Evolutionary conservation across 92 coral and sea anemone species (phyloP), one percentile per base, ranked within the genome.

Genomic region (Umimayanthus kanabou): DNA sequence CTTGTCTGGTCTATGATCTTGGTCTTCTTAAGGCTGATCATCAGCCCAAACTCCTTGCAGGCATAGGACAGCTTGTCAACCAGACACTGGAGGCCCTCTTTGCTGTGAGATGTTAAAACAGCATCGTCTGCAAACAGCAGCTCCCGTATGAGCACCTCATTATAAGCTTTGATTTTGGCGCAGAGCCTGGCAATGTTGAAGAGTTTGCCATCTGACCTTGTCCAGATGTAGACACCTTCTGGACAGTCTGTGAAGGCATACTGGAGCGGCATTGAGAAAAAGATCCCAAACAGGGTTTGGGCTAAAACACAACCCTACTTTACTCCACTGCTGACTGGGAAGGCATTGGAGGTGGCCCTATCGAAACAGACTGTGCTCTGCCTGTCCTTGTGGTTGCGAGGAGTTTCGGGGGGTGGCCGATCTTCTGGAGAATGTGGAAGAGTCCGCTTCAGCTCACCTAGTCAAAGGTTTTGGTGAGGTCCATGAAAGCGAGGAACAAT

Each of bases 11-110:
- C 89, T 49, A 78, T n/a, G 79, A 87, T 87, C 84, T 87, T 80
- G 4, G 90, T 87, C 85, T 79, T 87, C 79, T 58, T 83, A 22
- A 83, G 82, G n/a, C 79, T 87, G 85, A 87, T 87, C 10, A 47
- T 87, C 25, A 85, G 80, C 22, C 84, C 83, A 28, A 86, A 58
- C 45, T 77, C 89, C 76, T 61, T 57, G 76, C 47, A 88, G 72
- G 86, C 87, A 26, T 20, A n/a, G 53, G 81, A 80, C 81, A 88
- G 85, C 85, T 87, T 87, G 57, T 66, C 85, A 4, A 87, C 85
- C 66, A 79, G 76, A 65, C 67, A 79, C 42, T 88, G 86, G 18
- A 88, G 67, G 10, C 72, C 80, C 15, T 15, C 90, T n/a, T 81
- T 73, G 73, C 80, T 71, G 87, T 80, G 81, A 25, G 86, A 73